Evolutionary conservation across 92 coral and sea anemone genomes (phyloP), one percentile per base, ranked within the genome.

Genomic region (Phenganax subtilis): DNA sequence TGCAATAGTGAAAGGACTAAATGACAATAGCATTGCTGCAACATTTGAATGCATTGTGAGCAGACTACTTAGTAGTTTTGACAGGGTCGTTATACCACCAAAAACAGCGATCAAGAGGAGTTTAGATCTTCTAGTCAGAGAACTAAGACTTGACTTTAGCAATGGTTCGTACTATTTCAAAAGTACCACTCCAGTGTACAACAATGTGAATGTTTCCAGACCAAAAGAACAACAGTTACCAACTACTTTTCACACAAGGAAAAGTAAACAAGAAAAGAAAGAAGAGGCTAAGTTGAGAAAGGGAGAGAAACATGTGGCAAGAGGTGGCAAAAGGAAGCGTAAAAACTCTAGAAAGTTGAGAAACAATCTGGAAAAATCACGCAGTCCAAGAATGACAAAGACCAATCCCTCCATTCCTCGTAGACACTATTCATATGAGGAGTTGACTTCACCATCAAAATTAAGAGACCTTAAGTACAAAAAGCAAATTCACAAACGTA

Each of bases 1-100:
- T 76, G 97, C 90, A 80, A 91, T 97, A 12, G 90, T 96, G 62
- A 79, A 89, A 9, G 87, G 96, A 5, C 85, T 96, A 37, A 96
- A 96, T 76, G 86, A 81, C 72, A 90, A 85, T 81, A 85, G 87
- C 51, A 72, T 88, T 9, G 77, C 89, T 0, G 91, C 96, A 8
- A 89, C 92, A 5, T 89, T 89, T 55, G 87, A 92, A 70, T 82
- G 83, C 52, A 52, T 79, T 79, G 55, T 79, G 54, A 65, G 59
- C 55, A 63, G 83, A 65, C 16, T 79, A 16, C 52, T 44, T 55
- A 79, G 74, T 17, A 63, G 74, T 54, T 79, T 79, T 64, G 83
- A 79, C 51, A 79, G 74, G 16, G 62, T 79, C 30, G 74, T 79
- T 51, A 65, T 79, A 52, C 83, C 83, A 52, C 83, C 83, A 10